These are phyloP conservation scores for Apistogramma diplotaenia DNA, from an alignment of 2,113 vertebrate genomes.

Conservation along the genomic window DNA sequence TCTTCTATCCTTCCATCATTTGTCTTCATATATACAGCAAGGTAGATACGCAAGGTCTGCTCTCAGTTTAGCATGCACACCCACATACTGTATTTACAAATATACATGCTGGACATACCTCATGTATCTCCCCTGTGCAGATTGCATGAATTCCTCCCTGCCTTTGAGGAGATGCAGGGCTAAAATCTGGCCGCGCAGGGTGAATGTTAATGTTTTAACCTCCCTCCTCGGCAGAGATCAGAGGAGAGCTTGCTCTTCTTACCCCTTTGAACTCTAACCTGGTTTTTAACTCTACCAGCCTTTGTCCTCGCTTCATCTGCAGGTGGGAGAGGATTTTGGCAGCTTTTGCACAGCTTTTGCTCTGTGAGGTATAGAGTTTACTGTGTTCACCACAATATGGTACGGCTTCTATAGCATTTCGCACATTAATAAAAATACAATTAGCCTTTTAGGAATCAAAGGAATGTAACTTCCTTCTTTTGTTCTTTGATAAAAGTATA, in stretches of 20 bases:
- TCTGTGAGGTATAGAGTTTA: not conserved
- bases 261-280: constrained; percentile 65
- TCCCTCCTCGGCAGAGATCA: constrained; percentile 65
- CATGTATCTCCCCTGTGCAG: constrained; percentile 7
- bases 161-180: constrained; percentile 55
- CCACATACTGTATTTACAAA: not conserved
- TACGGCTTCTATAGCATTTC: not conserved
- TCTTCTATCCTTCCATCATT: not conserved
- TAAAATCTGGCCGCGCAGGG: constrained; percentile 25
- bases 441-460: not conserved
- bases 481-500: fast-evolving
- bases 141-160: constrained; percentile 12
- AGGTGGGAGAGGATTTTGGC: not conserved
- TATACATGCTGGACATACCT: not conserved
- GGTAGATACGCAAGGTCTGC: not conserved
- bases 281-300: constrained; percentile 22
- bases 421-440: not conserved
- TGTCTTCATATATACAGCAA: not conserved
- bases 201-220: constrained; percentile 71
- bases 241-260: constrained; percentile 45
- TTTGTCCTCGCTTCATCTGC: not conserved
- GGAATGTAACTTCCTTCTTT: not conserved
- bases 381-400: not conserved
- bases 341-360: not conserved
- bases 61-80: not conserved